Percentiles rank a stretch among this genome's conserved stretches.
Evolutionary conservation across 1,140 invertebrate species (phyloP).

Genomic region (Mylabris phalerata): DNA sequence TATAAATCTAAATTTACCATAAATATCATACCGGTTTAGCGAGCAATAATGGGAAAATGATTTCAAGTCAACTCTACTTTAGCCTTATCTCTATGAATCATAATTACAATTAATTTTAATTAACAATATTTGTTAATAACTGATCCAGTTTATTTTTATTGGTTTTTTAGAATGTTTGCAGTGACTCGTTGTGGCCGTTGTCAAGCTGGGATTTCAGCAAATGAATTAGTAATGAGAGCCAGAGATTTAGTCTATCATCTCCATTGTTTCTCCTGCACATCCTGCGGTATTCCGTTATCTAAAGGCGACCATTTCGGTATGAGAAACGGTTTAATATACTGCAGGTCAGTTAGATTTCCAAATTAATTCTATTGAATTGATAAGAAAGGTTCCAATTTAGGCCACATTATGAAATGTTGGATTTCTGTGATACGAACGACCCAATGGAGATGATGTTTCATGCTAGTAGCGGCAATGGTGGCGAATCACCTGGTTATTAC

Average conservation of each 20-base stretch:
- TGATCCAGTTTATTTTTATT: conserved; percentile 33
- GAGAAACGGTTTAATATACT: conserved; percentile 69
- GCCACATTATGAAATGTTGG: conserved; percentile 59
- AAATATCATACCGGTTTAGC: no score
- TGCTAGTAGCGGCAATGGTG: conserved; percentile 31
- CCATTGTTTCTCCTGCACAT: conserved; percentile 82
- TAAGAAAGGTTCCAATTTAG: conserved; percentile 39
- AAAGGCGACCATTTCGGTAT: conserved; percentile 89
- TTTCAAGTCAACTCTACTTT: no score
- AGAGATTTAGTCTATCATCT: conserved; percentile 84
- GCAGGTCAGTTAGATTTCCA: conserved; percentile 46
- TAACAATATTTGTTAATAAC: background rate
- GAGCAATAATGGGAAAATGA: no score
- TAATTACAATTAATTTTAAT: background rate
- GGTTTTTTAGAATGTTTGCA: conserved; percentile 58
- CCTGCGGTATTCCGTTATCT: conserved; percentile 68
- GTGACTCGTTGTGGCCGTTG: conserved; percentile 79
- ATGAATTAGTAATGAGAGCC: conserved; percentile 88
- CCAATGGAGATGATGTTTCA: conserved; percentile 41
- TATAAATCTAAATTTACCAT: no score
- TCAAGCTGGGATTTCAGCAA: conserved; percentile 74
- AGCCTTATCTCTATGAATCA: background rate
- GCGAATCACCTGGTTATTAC: conserved; percentile 54
- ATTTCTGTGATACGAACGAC: conserved; percentile 41
- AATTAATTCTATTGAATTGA: background rate